Evolutionary conservation across 2,797 vertebrate species (phyloP).

Genomic region (Notolabrus celidotus): DNA sequence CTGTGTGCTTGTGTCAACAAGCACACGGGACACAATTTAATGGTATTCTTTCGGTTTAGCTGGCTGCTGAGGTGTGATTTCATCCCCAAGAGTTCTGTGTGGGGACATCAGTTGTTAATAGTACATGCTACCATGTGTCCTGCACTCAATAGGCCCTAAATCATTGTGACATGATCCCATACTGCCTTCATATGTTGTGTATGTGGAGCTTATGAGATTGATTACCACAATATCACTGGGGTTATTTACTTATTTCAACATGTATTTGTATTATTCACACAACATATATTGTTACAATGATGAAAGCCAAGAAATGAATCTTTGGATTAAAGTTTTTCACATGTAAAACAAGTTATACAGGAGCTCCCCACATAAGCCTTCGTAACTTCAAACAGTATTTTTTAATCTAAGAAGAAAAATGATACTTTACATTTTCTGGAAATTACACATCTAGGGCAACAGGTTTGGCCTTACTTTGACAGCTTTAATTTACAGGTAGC

Average conservation of each 20-base stretch:
- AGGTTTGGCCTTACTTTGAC: too few species aligned
- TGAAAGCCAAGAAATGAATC: too few species aligned
- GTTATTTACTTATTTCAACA: not conserved
- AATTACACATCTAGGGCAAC: too few species aligned
- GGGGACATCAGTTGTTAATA: slow-evolving; percentile 15
- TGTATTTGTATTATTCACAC: not conserved
- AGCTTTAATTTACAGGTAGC: too few species aligned
- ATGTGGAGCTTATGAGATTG: not conserved
- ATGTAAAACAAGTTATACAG: too few species aligned
- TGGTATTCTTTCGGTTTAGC: not conserved
- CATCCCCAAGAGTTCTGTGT: not conserved
- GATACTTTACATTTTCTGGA: too few species aligned
- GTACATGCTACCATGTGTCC: not conserved
- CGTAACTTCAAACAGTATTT: too few species aligned
- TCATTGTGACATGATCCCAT: slow-evolving; percentile 20
- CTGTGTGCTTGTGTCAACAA: slow-evolving; percentile 3
- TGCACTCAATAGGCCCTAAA: not conserved
- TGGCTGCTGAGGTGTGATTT: not conserved
- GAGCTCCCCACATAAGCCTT: too few species aligned
- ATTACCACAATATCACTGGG: not conserved
- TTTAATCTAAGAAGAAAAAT: too few species aligned
- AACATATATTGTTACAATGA: too few species aligned
- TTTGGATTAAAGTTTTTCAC: too few species aligned
- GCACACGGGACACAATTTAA: not conserved
- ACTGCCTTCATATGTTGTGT: not conserved